These are phyloP conservation scores for Dolichoris vasculosae DNA, from an alignment of 1,140 invertebrate genomes.

Conservation along the genomic window DNA sequence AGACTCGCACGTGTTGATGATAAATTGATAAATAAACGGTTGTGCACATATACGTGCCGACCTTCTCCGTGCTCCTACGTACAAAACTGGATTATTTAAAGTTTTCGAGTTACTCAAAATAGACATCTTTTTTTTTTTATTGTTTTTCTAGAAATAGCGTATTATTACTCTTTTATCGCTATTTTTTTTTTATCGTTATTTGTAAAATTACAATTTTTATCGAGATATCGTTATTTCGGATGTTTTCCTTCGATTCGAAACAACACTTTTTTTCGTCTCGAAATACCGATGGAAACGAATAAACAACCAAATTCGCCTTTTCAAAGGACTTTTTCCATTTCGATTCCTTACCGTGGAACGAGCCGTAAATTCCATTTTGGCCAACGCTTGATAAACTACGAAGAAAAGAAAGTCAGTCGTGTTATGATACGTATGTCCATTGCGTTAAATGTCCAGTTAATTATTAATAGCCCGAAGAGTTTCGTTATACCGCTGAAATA, in stretches of 20 bases:
- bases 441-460: conserved; percentile 9
- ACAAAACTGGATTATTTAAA: not conserved
- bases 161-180: too few species aligned
- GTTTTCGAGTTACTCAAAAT: not conserved
- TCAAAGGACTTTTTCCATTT: not conserved
- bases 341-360: not conserved
- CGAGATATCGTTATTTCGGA: too few species aligned
- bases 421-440: not conserved
- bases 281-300: not conserved
- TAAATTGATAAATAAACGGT: conserved; percentile 28
- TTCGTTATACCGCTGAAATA: conserved; percentile 38
- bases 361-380: not conserved
- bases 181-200: too few species aligned
- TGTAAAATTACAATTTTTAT: too few species aligned
- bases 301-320: not conserved
- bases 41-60: not conserved
- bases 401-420: not conserved
- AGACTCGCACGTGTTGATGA: conserved; percentile 19
- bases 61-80: not conserved
- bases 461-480: conserved; percentile 37
- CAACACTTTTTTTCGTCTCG: too few species aligned
- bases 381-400: not conserved
- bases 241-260: too few species aligned
- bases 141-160: too few species aligned
- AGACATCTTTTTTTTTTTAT: not conserved